phyloP scores from a whole-genome alignment of 2,888 invertebrate species.

The Macrosoma leucophasiata region DNA sequence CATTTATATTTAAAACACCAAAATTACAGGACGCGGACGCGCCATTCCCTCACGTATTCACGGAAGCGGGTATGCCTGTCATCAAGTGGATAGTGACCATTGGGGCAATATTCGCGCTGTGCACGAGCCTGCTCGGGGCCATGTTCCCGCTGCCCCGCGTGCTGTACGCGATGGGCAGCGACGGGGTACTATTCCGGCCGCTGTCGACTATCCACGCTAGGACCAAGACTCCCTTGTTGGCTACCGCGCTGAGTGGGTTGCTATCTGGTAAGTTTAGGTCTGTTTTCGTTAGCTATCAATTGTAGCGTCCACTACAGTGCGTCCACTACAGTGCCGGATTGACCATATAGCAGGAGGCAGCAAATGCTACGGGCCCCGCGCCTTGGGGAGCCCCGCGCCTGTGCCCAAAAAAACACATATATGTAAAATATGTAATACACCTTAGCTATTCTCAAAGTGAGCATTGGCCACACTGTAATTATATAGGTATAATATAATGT shows the following conservation, averaged over 20 bases:
- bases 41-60: constrained; percentile 91
- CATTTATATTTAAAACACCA: not conserved
- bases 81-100: constrained; percentile 93
- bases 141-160: constrained; percentile 93
- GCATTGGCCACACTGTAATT: too few relatives aligned
- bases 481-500: too few relatives aligned
- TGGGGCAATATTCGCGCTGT: constrained; percentile 94
- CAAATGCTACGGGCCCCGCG: too few relatives aligned
- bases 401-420: too few relatives aligned
- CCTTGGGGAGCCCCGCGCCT: too few relatives aligned
- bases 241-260: constrained; percentile 85
- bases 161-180: constrained; percentile 92
- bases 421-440: too few relatives aligned
- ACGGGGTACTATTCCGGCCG: constrained; percentile 87
- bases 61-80: constrained; percentile 82
- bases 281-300: too few relatives aligned
- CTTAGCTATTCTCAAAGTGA: too few relatives aligned
- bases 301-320: too few relatives aligned
- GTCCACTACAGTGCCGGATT: too few relatives aligned
- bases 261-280: constrained; percentile 77
- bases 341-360: too few relatives aligned
- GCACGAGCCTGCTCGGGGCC: constrained; percentile 89
- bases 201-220: constrained; percentile 81
- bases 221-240: constrained; percentile 87
- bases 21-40: constrained; percentile 82